Evolutionary conservation across 2,797 vertebrate species (phyloP), one percentile per base, ranked within the genome.

Genomic region (Tapera naevia): DNA sequence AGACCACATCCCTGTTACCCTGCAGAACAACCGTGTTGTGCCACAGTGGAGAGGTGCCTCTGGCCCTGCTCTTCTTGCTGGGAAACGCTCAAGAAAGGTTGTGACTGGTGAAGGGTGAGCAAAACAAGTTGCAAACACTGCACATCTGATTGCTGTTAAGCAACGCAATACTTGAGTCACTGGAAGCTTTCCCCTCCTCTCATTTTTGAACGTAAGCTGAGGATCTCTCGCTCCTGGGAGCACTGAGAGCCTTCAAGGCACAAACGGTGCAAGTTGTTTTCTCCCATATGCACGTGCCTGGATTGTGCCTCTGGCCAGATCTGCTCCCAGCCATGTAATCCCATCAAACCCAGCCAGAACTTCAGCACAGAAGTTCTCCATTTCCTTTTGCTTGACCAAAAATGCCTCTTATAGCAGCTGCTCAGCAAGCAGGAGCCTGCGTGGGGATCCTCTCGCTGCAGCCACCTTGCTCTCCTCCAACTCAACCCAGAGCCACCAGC

Each of bases 131-230:
- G 6, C 62, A 25, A 51, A 50, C 0, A 3, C 53, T 0, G 11
- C 82, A 61, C 91, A 90, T 92, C 70, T 96, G 90, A 87, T 48
- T 89, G 88, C 67, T 70, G 66, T 91, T 92, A 92, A 81, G 75
- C 71, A 39, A 17, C 0, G 1, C 45, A 56, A 28, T 16, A 25
- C 60, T 71, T 13, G 37, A 56, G 86, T 74, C 86, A 23, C 66
- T 83, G 69, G 91, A 46, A 82, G 89, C 46, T 58, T 51, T 89
- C 81, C 64, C 74, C 33, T 62, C 74, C 80, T 22, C 37, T 60
- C 24, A 1, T 41, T 41, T 66, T 54, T 35, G 62, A 83, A 82
- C 0, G 1, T 3, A 2, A 78, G 89, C 69, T 67, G 86, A 74
- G 73, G 54, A 64, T 54, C 32, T 72, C 54, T 72, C 1, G 0